Evolutionary conservation across 2,797 vertebrate genomes (phyloP).

Genomic region (Zalophus californianus): DNA sequence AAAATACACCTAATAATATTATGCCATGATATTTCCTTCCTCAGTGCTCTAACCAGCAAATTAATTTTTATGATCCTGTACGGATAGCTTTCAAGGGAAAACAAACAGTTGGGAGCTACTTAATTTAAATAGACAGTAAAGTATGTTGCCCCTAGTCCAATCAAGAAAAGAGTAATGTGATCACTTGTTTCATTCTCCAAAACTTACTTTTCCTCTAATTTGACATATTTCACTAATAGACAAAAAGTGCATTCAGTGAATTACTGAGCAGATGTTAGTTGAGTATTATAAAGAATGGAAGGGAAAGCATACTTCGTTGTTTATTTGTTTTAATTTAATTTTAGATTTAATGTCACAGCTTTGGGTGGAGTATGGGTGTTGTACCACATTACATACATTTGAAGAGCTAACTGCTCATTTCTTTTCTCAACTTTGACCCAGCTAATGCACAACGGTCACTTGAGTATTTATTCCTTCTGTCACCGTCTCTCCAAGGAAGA

Average conservation of each 20-base stretch:
- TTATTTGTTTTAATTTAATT: conserved; percentile 33
- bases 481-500: background rate
- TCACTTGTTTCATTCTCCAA: background rate
- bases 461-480: background rate
- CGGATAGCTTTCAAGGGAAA: background rate
- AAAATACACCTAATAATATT: background rate
- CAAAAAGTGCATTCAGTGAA: conserved; percentile 12
- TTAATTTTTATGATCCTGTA: conserved; percentile 48
- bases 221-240: conserved; percentile 24
- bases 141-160: conserved; percentile 25
- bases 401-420: background rate
- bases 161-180: conserved; percentile 39
- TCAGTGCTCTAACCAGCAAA: background rate
- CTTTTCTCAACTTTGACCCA: background rate
- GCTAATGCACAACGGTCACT: background rate
- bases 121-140: conserved; percentile 69
- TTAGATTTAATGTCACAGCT: conserved; percentile 13
- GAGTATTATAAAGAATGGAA: background rate
- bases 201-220: conserved; percentile 54
- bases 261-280: conserved; percentile 21
- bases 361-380: background rate
- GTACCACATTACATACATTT: background rate
- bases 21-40: background rate
- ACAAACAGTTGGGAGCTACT: conserved; percentile 38
- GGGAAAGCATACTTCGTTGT: background rate